Base-by-base conservation (phyloP, 2,113 vertebrate genomes). In the Gymnocephalus cernua region DNA sequence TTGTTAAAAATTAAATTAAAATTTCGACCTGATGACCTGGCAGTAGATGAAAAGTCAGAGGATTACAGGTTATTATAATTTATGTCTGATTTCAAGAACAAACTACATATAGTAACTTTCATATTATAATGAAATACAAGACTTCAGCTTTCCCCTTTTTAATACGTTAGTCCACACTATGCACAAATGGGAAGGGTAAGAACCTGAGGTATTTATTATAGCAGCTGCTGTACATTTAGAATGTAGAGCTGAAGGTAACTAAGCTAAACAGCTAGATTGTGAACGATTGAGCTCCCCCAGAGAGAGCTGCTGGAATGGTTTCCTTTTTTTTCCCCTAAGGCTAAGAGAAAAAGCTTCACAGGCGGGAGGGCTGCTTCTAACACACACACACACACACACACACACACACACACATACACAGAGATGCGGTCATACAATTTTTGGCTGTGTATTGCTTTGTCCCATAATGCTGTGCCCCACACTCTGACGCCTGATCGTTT, bases 261-360 rank as follows among this genome's bases (percentile, higher is more conserved):
- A 63, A 86, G 51, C 54, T 77, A 47, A 77, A 23, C 57, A 54
- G 82, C 38, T 25, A 66, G 27, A 78, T 25, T 32, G 74, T 58
- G 68, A 63, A 75, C 67, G 48, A 66, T 53, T 74, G 53, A 75
- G 67, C 45, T 82, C 48, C 54, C 79, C 67, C 19, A 47, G 29
- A 70, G 76, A 80, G 72, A 70, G 27, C 53, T 70, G 68, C 78
- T 82, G 57, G 63, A 74, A 72, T 58, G 44, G 2, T 59, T 58
- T 61, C 44, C 44, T 69, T 50, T 65, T 59, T 51, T 11, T 56
- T 54, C 1, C 57, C 78, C 64, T 8, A n/a, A 82, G 64, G 75
- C 68, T 65, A 16, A 70, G 21, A 86, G 45, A 67, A 77, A 83
- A 78, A 25, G n/a, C 63, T 77, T 62, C 61, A 63, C 51, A 82